Conservation (phyloP, 92 coral and sea anemone species). For the Porites divaricata region DNA sequence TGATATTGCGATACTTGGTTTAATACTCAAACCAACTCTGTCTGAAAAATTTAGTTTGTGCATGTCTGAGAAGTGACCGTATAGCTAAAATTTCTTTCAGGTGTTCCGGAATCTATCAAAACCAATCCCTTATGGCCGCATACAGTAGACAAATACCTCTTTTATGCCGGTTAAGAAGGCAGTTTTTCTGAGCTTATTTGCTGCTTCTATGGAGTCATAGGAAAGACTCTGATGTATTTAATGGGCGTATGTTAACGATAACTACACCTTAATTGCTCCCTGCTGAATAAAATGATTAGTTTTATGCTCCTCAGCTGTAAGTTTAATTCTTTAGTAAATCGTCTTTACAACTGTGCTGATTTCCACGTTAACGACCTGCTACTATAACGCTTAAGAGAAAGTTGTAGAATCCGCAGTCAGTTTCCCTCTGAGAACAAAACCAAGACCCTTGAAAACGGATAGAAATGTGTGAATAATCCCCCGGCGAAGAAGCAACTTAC, state of each 20-base stretch:
- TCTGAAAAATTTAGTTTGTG: neutral
- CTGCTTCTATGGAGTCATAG: neutral
- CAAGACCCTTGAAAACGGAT: slow-evolving; percentile 46
- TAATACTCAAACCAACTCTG: neutral
- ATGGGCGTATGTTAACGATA: slow-evolving; percentile 12
- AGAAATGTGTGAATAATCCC: slow-evolving; percentile 53
- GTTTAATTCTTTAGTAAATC: neutral
- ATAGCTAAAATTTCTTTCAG: slow-evolving; percentile 1
- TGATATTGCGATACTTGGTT: no score
- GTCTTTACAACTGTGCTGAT: neutral
- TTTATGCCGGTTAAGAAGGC: neutral
- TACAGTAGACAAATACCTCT: neutral
- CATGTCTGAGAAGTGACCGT: neutral
- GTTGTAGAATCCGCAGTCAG: slow-evolving; percentile 28
- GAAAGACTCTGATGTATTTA: neutral
- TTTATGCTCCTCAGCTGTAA: neutral
- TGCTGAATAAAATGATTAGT: slow-evolving; percentile 18
- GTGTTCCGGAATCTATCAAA: slow-evolving; percentile 22
- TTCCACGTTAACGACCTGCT: neutral
- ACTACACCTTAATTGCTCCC: slow-evolving; percentile 29
- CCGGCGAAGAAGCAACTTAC: slow-evolving; percentile 22
- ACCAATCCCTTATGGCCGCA: slow-evolving; percentile 20
- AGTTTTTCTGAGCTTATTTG: neutral
- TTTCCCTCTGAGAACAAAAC: slow-evolving; percentile 12
- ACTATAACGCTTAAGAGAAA: neutral